phyloP scores from a whole-genome alignment of 1,140 invertebrate species.

The Lasaia peninsularis region DNA sequence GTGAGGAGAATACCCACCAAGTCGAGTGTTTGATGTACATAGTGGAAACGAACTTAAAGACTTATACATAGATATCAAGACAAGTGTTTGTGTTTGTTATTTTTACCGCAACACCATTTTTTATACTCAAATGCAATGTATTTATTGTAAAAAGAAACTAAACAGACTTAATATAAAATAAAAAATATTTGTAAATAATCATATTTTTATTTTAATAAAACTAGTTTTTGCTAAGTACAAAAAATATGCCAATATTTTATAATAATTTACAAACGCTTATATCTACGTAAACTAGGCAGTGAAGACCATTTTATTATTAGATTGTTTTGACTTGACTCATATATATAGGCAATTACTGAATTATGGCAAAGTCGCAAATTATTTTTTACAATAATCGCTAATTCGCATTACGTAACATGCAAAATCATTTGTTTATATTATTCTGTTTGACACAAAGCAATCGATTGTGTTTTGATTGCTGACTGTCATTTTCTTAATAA shows the following conservation, averaged over 20 bases:
- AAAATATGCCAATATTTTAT: conserved; percentile 57
- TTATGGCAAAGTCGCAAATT: too few relatives aligned
- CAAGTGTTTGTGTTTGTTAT: conserved; percentile 61
- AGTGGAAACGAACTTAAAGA: conserved; percentile 16
- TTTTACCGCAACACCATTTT: conserved; percentile 61
- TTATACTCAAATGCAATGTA: conserved; percentile 71
- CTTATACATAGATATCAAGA: conserved; percentile 8
- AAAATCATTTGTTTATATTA: too few relatives aligned
- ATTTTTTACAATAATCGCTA: too few relatives aligned
- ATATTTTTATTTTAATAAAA: conserved; percentile 26
- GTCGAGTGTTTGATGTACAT: conserved; percentile 44
- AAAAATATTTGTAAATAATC: conserved; percentile 70
- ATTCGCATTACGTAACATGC: too few relatives aligned
- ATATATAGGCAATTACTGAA: too few relatives aligned
- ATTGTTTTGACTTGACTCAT: too few relatives aligned
- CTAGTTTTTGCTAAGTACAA: conserved; percentile 19
- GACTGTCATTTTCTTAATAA: not conserved
- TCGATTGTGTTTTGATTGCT: conserved; percentile 5
- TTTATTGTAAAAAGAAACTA: conserved; percentile 72
- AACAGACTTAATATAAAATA: conserved; percentile 68
- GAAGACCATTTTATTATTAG: conserved; percentile 22
- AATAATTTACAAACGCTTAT: conserved; percentile 59
- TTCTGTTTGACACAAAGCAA: conserved; percentile 25
- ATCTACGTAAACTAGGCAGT: conserved; percentile 51
- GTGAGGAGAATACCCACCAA: conserved; percentile 33